Conservation (phyloP, 2,888 invertebrate species). For the Abrostola tripartita region DNA sequence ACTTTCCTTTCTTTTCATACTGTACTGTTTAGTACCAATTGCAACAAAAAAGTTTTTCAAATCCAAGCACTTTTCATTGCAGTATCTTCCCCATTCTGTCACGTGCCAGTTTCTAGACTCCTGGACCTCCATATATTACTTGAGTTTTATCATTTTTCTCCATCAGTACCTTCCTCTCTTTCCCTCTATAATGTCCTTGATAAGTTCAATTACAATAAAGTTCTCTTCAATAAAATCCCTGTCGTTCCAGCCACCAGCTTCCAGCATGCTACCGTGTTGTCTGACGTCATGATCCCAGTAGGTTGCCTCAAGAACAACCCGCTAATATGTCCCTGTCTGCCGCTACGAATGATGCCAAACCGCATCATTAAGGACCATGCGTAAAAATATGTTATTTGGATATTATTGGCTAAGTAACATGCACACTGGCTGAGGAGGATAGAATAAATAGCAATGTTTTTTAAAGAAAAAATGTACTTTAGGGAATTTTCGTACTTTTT, state of each 20-base stretch:
- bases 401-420: slow-evolving; percentile 33
- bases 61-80: too few relatives aligned
- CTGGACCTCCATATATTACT: too few relatives aligned
- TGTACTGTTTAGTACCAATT: too few relatives aligned
- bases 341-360: slow-evolving; percentile 58
- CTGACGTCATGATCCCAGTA: slow-evolving; percentile 45
- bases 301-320: slow-evolving; percentile 43
- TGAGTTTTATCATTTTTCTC: too few relatives aligned
- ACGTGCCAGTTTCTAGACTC: too few relatives aligned
- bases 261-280: slow-evolving; percentile 39
- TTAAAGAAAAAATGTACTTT: too few relatives aligned
- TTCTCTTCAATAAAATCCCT: background rate
- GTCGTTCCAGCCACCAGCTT: slow-evolving; percentile 7
- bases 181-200: too few relatives aligned
- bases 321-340: slow-evolving; percentile 68
- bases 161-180: too few relatives aligned
- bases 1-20: too few relatives aligned
- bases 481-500: too few relatives aligned
- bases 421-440: slow-evolving; percentile 9
- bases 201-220: background rate
- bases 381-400: slow-evolving; percentile 50
- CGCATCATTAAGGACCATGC: slow-evolving; percentile 59
- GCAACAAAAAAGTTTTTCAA: too few relatives aligned
- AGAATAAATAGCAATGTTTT: background rate
- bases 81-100: too few relatives aligned